Evolutionary conservation across 2,797 vertebrate genomes (phyloP).

Genomic region (Taeniopygia guttata): DNA sequence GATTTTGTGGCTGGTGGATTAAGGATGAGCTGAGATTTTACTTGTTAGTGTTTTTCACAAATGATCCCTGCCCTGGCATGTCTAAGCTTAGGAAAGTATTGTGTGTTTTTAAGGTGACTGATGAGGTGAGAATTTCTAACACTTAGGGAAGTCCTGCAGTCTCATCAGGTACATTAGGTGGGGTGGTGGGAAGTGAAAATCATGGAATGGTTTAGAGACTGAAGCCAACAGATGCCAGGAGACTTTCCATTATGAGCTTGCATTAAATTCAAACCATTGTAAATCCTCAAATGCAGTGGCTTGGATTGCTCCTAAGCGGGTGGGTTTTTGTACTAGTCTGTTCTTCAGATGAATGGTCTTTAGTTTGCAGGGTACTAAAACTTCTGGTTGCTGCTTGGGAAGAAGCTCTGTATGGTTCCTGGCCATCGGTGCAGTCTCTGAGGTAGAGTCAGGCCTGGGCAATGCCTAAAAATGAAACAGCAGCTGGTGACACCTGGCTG

Average conservation of each 20-base stretch:
- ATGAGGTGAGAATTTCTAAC: background rate
- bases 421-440: rapidly evolving
- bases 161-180: rapidly evolving
- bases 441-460: background rate
- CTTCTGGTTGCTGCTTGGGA: rapidly evolving
- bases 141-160: background rate
- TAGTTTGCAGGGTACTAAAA: background rate
- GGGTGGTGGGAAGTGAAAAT: background rate
- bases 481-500: background rate
- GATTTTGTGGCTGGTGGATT: background rate
- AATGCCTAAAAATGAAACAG: background rate
- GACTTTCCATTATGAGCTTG: background rate
- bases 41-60: background rate
- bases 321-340: background rate
- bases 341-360: background rate
- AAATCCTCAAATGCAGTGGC: background rate
- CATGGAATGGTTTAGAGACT: background rate
- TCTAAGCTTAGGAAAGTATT: background rate
- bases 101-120: background rate
- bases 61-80: background rate
- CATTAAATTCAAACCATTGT: background rate
- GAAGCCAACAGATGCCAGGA: background rate
- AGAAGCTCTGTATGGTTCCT: background rate
- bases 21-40: background rate
- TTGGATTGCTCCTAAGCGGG: background rate